These are phyloP conservation scores for Cassiopea andromeda DNA, from an alignment of 30 jellyfish, hydroid and myxozoan genomes.

Conservation along the genomic window DNA sequence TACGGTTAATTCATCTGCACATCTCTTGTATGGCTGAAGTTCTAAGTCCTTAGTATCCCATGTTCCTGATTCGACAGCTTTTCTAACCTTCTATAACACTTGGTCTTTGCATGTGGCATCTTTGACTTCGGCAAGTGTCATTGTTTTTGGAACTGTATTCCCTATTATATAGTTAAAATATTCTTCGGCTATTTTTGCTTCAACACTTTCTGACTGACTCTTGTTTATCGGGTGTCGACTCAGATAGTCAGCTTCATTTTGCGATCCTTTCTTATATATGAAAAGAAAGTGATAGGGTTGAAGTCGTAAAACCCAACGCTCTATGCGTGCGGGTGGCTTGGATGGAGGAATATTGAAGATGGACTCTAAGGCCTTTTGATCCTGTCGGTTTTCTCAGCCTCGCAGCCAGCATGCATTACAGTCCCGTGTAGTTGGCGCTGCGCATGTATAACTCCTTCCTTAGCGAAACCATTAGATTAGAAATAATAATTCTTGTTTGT, in stretches of 20 bases:
- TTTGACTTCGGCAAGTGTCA: constrained; percentile 59
- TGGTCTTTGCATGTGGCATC: constrained; percentile 55
- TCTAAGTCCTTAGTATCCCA: constrained; percentile 22
- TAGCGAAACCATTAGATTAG: too few relatives aligned
- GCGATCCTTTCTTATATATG: constrained; percentile 42
- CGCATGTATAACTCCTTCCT: too few relatives aligned
- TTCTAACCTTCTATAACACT: constrained; percentile 26
- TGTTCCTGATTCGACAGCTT: constrained; percentile 23
- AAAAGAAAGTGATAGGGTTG: constrained; percentile 58
- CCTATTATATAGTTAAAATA: constrained; percentile 31
- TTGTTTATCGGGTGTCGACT: constrained; percentile 42
- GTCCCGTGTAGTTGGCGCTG: too few relatives aligned
- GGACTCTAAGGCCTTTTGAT: constrained; percentile 47
- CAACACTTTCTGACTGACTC: constrained; percentile 48
- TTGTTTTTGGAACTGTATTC: constrained; percentile 42
- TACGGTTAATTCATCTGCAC: constrained; percentile 52
- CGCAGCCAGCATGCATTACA: too few relatives aligned
- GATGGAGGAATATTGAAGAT: constrained; percentile 48
- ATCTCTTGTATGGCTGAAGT: constrained; percentile 36
- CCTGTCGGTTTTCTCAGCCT: too few relatives aligned
- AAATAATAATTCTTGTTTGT: too few relatives aligned
- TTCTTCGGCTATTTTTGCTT: constrained; percentile 43
- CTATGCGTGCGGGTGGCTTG: constrained; percentile 67
- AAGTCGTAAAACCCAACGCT: constrained; percentile 47
- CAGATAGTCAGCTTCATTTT: constrained; percentile 56